These are phyloP conservation scores for Blastomussa wellsi DNA, from an alignment of 92 coral and sea anemone species.

Conservation along the genomic window DNA sequence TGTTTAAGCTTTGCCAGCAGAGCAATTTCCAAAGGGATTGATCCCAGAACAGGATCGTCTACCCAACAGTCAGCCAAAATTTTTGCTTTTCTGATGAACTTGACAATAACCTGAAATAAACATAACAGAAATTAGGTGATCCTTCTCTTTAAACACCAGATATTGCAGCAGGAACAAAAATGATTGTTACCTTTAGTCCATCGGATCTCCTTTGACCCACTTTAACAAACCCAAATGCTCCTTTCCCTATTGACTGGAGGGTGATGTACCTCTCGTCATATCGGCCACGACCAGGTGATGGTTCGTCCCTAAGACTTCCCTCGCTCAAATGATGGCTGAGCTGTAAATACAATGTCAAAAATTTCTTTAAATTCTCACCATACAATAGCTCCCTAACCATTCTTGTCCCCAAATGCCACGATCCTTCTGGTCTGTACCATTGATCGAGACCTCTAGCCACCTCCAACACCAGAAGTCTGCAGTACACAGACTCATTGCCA, in stretches of 20 bases:
- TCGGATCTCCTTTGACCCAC: slow-evolving; percentile 84
- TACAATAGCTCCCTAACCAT: too few relatives aligned
- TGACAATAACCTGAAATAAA: slow-evolving; percentile 80
- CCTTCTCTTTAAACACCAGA: not conserved
- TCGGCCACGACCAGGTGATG: slow-evolving; percentile 87
- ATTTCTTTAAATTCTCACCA: too few relatives aligned
- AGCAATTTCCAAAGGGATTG: slow-evolving; percentile 86
- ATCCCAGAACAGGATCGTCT: slow-evolving; percentile 75
- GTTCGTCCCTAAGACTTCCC: slow-evolving; percentile 60
- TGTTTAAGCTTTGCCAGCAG: slow-evolving; percentile 84
- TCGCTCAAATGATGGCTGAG: slow-evolving; percentile 66
- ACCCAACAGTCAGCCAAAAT: slow-evolving; percentile 91
- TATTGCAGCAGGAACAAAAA: not conserved
- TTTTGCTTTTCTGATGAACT: slow-evolving; percentile 92
- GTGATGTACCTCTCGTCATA: slow-evolving; percentile 90
- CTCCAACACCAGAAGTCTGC: too few relatives aligned
- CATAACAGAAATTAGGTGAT: not conserved
- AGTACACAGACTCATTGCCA: too few relatives aligned
- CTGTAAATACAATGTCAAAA: slow-evolving; percentile 38
- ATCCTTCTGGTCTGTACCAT: too few relatives aligned
- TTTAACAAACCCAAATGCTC: slow-evolving; percentile 97
- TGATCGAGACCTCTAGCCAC: too few relatives aligned
- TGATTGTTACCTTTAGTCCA: slow-evolving; percentile 68
- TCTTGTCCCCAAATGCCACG: too few relatives aligned
- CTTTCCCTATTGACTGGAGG: slow-evolving; percentile 88